Percentiles rank a stretch among this genome's conserved stretches.
Conservation (phyloP, 2,113 vertebrate species). For the Nycticorax nycticorax region DNA sequence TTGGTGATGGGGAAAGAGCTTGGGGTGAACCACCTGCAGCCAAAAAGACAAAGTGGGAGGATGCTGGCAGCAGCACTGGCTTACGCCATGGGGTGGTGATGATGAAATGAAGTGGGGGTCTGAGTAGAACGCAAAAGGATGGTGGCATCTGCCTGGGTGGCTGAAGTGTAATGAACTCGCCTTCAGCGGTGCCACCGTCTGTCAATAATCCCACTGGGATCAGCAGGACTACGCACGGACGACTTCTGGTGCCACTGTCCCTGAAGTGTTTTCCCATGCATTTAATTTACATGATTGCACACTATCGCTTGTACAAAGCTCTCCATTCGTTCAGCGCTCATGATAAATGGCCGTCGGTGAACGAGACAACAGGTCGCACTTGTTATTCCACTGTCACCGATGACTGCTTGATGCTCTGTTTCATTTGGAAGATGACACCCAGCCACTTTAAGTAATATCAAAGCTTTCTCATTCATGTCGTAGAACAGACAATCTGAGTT, state of each 20-base stretch:
- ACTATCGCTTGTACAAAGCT: neutral
- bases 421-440: neutral
- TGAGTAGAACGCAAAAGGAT: neutral
- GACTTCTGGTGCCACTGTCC: neutral
- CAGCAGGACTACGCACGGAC: accelerated
- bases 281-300: accelerated
- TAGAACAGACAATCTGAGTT: neutral
- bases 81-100: neutral
- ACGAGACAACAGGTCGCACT: accelerated
- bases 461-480: neutral
- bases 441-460: neutral
- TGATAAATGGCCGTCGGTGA: neutral
- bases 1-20: neutral
- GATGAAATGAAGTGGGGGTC: neutral
- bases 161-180: neutral
- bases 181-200: neutral
- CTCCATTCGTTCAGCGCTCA: accelerated
- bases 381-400: accelerated
- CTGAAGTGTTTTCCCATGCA: neutral
- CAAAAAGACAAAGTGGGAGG: neutral
- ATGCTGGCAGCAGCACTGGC: neutral
- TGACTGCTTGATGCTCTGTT: neutral
- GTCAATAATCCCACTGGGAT: neutral
- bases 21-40: accelerated
- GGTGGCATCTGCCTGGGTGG: accelerated